Conservation (phyloP, 1,140 invertebrate species). For the Phocides pigmalion region DNA sequence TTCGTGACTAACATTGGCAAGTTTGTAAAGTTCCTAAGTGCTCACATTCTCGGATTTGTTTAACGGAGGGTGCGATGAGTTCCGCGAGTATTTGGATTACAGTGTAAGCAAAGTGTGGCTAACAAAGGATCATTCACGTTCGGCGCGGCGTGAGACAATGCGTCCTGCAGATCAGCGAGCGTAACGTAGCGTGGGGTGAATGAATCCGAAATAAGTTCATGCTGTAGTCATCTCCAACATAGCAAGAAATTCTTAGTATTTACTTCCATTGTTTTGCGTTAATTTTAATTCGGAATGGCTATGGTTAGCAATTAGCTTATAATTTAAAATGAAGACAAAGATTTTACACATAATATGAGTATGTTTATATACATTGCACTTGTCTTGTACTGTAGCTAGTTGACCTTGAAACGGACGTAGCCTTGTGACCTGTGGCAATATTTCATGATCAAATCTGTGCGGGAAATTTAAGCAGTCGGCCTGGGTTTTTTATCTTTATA, state of each 20-base stretch:
- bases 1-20: background rate
- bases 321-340: too few species aligned
- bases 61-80: conserved; percentile 60
- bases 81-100: conserved; percentile 57
- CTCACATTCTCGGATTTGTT: background rate
- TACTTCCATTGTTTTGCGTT: background rate
- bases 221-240: conserved; percentile 19
- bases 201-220: conserved; percentile 66
- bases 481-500: too few species aligned
- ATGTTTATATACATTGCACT: too few species aligned
- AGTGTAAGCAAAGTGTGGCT: conserved; percentile 64
- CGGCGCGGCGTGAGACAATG: conserved; percentile 63
- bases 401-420: too few species aligned
- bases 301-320: too few species aligned
- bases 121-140: conserved; percentile 75
- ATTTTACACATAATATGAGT: too few species aligned
- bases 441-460: too few species aligned
- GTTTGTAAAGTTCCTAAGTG: background rate
- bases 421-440: too few species aligned
- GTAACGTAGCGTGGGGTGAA: conserved; percentile 71
- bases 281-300: too few species aligned
- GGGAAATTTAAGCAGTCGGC: too few species aligned
- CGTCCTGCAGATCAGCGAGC: conserved; percentile 54
- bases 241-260: background rate
- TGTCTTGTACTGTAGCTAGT: too few species aligned